Base-by-base conservation (phyloP, 2,888 invertebrate species). In the Timema cristinae region DNA sequence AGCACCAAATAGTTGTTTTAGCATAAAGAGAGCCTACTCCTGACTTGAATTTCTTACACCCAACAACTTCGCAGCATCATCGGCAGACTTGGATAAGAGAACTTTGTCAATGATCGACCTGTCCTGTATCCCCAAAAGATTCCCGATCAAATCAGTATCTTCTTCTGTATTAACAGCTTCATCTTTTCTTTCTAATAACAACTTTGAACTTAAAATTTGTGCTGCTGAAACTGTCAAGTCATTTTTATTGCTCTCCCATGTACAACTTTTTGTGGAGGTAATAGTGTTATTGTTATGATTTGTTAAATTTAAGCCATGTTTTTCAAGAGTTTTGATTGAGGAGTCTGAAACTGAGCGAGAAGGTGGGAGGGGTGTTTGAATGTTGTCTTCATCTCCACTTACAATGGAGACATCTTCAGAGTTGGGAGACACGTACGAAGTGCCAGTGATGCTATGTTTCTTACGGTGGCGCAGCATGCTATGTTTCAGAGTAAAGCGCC, bases 381-480 rank as follows among this genome's bases (percentile, higher is more conserved):
- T 49, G 61, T 73, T n/a, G 6, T 78, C 79, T 76, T 77, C 73
- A 75, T 72, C 72, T 56, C 73, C 73, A n/a, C 72, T 70, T 51
- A 67, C 67, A 16, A 74, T 54, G 11, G 70, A 68, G 7, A 73
- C 16, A 47, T 70, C 74, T 68, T 88, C 87, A 11, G 67, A 59
- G 32, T 67, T 87, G 86, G 75, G 87, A 51, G 71, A 61, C 9
- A 66, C 50, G 67, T 66, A 68, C 54, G 48, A 56, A n/a, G 68
- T 52, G 32, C 67, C 66, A n/a, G 72, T 50, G 7, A 68, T 70
- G n/a, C 63, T 88, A 80, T 96, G 96, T 82, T 95, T 96, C 84
- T 95, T 95, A 77, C 94, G 87, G 81, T 97, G 96, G 0, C 96
- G 88, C 76, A 96, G 86, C 96, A 97, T 96, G 83, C 94, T 94